A percentile compares a stretch with the other conserved stretches of the same genome.
Conservation (phyloP, 1,140 invertebrate species). For the Spodoptera litura region DNA sequence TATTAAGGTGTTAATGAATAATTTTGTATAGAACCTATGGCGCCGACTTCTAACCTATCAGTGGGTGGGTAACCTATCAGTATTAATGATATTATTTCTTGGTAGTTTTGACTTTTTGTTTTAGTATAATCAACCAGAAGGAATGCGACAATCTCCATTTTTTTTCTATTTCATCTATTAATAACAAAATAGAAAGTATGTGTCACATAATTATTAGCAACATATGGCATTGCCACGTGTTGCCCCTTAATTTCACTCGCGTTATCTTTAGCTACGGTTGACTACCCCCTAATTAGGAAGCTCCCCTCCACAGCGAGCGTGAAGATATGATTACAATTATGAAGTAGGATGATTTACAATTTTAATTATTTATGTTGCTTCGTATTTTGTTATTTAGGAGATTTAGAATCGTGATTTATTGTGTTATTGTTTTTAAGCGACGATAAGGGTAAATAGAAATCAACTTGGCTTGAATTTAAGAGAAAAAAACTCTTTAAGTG, state of each 20-base stretch:
- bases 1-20: too few species aligned
- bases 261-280: conserved; percentile 28
- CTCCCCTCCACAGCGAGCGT: conserved; percentile 10
- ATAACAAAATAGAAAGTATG: not conserved
- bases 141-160: too few species aligned
- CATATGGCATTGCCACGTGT: conserved; percentile 22
- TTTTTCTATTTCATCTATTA: too few species aligned
- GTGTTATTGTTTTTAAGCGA: not conserved
- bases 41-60: too few species aligned
- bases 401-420: not conserved
- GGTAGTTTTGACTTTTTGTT: too few species aligned
- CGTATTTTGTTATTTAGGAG: not conserved
- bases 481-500: too few species aligned
- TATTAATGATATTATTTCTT: too few species aligned
- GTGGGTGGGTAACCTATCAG: too few species aligned
- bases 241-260: conserved; percentile 5
- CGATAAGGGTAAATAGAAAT: not conserved
- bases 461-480: too few species aligned
- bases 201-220: conserved; percentile 1
- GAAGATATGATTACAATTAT: conserved; percentile 31
- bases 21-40: too few species aligned
- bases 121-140: too few species aligned
- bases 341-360: conserved; percentile 30
- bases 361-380: conserved; percentile 17
- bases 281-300: conserved; percentile 24